Evolutionary conservation across 2,888 invertebrate species (phyloP), one percentile per base, ranked within the genome.

Genomic region (Leptinotarsa peninsularis): DNA sequence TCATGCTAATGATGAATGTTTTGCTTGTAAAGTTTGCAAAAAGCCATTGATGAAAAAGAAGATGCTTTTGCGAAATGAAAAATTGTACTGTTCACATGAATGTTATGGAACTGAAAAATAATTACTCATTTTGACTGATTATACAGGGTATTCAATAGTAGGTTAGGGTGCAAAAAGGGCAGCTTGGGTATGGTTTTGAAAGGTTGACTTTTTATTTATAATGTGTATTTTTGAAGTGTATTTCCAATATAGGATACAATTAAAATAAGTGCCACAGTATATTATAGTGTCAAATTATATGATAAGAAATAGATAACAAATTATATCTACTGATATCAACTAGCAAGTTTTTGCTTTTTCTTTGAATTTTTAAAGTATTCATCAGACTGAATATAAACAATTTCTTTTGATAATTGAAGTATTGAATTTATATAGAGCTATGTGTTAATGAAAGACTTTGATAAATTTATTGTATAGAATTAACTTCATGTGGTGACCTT

Each of bases 1-100:
- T 92, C 96, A 97, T 85, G 94, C 93, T 0, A 91, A 90, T 15
- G 86, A 87, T 49, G 80, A 79, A 4, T 89, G 89, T 79, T 88
- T 88, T 77, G 83, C 84, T 66, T 89, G 89, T 77, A 85, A 83
- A 54, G 82, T 84, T 14, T 89, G 89, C 76, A 81, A 81, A 58
- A 85, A 85, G 67, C 83, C 87, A 5, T 77, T 89, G 70, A 83
- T 88, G 72, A 87, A 86, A n/a, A 83, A 83, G 52, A 88, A 88
- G 77, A 78, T 88, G 74, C 80, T 88, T 79, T 84, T 88, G 71
- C 85, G 85, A 77, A 85, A 88, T 75, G 80, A 84, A 17, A 84
- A 83, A 76, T 82, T 89, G 81, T 89, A 85, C 79, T 89, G 89
- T 80, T 88, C 89, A 1, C 84, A 84, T 67, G 84, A 84, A 18